These are phyloP conservation scores for Uromys caudimaculatus DNA, from an alignment of 2,797 vertebrate genomes.

Conservation along the genomic window DNA sequence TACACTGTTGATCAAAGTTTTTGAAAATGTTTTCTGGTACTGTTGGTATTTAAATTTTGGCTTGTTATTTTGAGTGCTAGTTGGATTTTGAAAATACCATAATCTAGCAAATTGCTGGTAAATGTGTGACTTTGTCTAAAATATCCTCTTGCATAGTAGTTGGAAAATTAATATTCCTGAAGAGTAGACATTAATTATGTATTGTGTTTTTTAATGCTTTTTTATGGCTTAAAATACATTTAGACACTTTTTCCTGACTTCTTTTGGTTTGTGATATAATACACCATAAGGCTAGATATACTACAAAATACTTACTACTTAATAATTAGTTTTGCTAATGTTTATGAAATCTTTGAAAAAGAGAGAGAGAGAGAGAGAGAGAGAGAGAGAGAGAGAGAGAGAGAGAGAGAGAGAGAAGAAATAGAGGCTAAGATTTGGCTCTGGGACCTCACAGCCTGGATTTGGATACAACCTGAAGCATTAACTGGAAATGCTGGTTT, in stretches of 20 bases:
- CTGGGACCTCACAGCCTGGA: not conserved
- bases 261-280: slow-evolving; percentile 66
- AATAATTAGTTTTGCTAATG: slow-evolving; percentile 44
- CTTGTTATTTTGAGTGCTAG: slow-evolving; percentile 32
- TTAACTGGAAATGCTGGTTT: not conserved
- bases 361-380: not conserved
- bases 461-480: not conserved
- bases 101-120: slow-evolving; percentile 18
- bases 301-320: slow-evolving; percentile 51
- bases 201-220: slow-evolving; percentile 50
- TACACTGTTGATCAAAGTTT: slow-evolving; percentile 8
- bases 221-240: slow-evolving; percentile 31
- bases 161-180: slow-evolving; percentile 31
- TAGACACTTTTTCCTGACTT: slow-evolving; percentile 45
- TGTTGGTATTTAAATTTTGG: not conserved
- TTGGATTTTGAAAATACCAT: slow-evolving; percentile 28
- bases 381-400: too few species aligned
- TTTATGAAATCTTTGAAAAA: slow-evolving; percentile 55
- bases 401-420: not conserved
- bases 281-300: slow-evolving; percentile 33
- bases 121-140: slow-evolving; percentile 2
- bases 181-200: slow-evolving; percentile 31
- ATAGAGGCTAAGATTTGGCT: not conserved
- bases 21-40: slow-evolving; percentile 9
- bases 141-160: slow-evolving; percentile 45